These are phyloP conservation scores for Drosophila mettleri DNA, from an alignment of 2,888 invertebrate species.

Conservation along the genomic window DNA sequence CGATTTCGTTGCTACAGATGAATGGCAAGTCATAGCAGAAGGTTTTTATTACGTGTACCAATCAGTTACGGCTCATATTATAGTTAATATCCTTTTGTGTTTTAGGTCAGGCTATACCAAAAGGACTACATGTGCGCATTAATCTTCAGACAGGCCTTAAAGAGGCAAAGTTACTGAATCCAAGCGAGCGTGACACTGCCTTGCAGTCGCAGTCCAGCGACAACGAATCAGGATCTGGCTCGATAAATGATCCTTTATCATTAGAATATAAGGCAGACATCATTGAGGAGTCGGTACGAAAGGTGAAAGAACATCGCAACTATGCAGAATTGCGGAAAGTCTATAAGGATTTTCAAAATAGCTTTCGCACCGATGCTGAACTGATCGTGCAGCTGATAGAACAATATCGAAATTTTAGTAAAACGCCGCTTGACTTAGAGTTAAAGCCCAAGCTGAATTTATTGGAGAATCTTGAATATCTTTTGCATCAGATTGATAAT, in stretches of 20 bases:
- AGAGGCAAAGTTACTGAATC: conserved; percentile 90
- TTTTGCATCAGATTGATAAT: conserved; percentile 92
- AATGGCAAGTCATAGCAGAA: conserved; percentile 88
- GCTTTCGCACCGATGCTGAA: conserved; percentile 89
- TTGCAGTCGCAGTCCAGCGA: conserved; percentile 53
- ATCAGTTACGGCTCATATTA: background rate
- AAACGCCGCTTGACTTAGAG: conserved; percentile 62
- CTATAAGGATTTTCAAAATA: conserved; percentile 87
- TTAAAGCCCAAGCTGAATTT: conserved; percentile 67
- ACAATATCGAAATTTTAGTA: conserved; percentile 82
- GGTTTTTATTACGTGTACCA: conserved; percentile 84
- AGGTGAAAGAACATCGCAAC: conserved; percentile 54
- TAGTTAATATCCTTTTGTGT: conserved; percentile 17
- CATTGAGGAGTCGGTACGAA: conserved; percentile 85
- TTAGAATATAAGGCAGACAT: conserved; percentile 81
- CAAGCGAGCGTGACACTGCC: conserved; percentile 81
- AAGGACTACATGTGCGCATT: conserved; percentile 90
- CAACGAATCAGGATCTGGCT: conserved; percentile 20
- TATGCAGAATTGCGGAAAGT: conserved; percentile 88
- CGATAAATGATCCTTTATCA: conserved; percentile 48
- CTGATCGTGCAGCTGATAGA: conserved; percentile 87
- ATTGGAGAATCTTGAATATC: conserved; percentile 88
- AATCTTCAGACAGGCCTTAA: conserved; percentile 90
- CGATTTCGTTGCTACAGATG: conserved; percentile 87
- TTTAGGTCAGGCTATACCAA: conserved; percentile 89